Conservation (phyloP, 2,888 invertebrate genomes). For the Lomographa bimaculata region DNA sequence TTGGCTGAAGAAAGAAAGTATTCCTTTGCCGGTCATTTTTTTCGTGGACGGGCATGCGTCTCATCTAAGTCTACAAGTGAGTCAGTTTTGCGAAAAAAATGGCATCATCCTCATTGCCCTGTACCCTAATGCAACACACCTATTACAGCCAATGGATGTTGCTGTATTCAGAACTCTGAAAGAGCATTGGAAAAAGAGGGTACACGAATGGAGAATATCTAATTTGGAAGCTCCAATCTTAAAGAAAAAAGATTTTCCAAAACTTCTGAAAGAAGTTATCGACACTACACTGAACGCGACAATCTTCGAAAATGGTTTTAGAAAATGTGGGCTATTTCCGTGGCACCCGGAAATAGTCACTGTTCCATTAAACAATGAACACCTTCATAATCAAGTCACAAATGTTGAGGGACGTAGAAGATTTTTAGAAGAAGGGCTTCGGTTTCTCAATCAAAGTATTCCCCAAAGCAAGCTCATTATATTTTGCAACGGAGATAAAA, state of each 20-base stretch:
- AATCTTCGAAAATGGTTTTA: slow-evolving; percentile 31
- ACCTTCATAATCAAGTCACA: slow-evolving; percentile 20
- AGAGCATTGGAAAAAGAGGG: slow-evolving; percentile 21
- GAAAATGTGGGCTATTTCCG: slow-evolving; percentile 22
- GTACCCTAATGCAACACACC: slow-evolving; percentile 23
- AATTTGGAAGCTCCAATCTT: slow-evolving; percentile 24
- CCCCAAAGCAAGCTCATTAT: slow-evolving; percentile 20
- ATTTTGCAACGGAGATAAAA: slow-evolving; percentile 24
- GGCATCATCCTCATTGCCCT: slow-evolving; percentile 10
- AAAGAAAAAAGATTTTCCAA: slow-evolving; percentile 32
- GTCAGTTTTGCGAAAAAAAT: slow-evolving; percentile 46
- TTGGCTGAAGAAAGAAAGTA: slow-evolving; percentile 46
- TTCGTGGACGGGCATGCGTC: slow-evolving; percentile 46
- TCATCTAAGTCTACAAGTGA: slow-evolving; percentile 38
- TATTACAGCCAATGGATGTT: slow-evolving; percentile 26
- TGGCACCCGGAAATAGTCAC: slow-evolving; percentile 22
- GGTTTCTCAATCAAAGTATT: slow-evolving; percentile 24
- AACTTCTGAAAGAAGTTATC: slow-evolving; percentile 28
- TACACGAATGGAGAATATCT: slow-evolving; percentile 19
- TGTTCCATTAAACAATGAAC: slow-evolving; percentile 5
- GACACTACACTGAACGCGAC: slow-evolving; percentile 22
- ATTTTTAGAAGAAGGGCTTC: slow-evolving; percentile 25
- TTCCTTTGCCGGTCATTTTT: slow-evolving; percentile 43
- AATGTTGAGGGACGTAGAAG: slow-evolving; percentile 27
- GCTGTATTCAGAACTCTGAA: slow-evolving; percentile 25